Evolutionary conservation across 2,113 vertebrate species (phyloP).

Genomic region (Oxyruncus cristatus): DNA sequence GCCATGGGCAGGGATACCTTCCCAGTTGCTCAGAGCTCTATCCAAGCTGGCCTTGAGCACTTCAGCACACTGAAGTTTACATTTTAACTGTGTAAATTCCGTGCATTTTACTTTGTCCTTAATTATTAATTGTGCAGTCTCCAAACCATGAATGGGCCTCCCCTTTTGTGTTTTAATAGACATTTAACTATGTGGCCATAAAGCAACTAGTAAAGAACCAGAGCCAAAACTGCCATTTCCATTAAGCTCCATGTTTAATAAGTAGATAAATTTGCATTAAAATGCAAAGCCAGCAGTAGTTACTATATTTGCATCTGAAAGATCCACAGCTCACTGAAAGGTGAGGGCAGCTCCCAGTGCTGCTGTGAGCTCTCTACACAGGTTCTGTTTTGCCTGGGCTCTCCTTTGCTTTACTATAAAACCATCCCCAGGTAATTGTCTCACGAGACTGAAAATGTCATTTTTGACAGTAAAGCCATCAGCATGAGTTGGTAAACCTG

Average conservation of each 20-base stretch:
- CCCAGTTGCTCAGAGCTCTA: not conserved
- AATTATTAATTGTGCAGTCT: not conserved
- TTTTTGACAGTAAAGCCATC: not conserved
- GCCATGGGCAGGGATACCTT: not conserved
- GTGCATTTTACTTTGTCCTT: not conserved
- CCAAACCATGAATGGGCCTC: not conserved
- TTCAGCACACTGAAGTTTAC: constrained; percentile 12
- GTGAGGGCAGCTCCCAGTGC: not conserved
- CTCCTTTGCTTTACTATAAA: not conserved
- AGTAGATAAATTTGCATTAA: not conserved
- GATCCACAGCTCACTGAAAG: not conserved
- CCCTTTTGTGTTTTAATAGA: not conserved
- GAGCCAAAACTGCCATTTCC: not conserved
- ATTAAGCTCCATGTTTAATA: not conserved
- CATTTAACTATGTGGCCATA: not conserved
- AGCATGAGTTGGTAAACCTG: not conserved
- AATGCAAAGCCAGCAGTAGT: constrained; percentile 7
- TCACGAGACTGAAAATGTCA: not conserved
- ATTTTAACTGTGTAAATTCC: not conserved
- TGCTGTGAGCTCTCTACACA: not conserved
- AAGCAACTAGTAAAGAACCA: not conserved
- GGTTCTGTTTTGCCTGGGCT: not conserved
- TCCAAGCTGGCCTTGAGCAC: not conserved
- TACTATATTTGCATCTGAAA: constrained; percentile 40
- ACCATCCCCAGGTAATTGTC: not conserved